Base-by-base conservation (phyloP, 2,888 invertebrate genomes). In the Dioctria rufipes region DNA sequence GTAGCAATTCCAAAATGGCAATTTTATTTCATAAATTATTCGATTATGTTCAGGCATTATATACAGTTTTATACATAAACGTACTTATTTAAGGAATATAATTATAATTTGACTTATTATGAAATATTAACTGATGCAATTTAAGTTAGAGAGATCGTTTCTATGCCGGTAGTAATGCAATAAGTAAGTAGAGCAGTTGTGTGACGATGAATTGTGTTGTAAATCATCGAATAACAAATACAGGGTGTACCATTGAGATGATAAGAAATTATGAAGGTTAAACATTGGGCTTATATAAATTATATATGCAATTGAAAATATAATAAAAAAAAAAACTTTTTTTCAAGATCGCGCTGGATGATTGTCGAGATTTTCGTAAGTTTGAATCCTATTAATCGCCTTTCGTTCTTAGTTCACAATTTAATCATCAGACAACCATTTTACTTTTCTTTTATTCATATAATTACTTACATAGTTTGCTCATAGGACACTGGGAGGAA, bases 131-230 rank as follows among this genome's bases (percentile, higher is more conserved):
- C 25, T 25, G 25, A 46, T 46, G 58, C 25, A 46, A 46, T 43
- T 67, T 67, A 25, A 46, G 25, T n/a, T 43, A 40, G 66, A 13
- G 43, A 67, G 46, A 11, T 43, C 42, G n/a, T 66, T 46, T 46
- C 46, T 46, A 25, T 67, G 67, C 67, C 65, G 65, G 65, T 46
- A 67, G 42, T n/a, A 46, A 67, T 46, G 67, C 67, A 65, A 65
- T 65, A 65, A 65, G 42, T 65, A 39, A 3, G 42, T 42, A 42
- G 40, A 63, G 37, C 40, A 65, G 40, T 65, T 40, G 25, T 65
- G 65, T 43, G 42, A 65, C 3, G 9, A 63, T 11, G 40, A 63
- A 37, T 63, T 37, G 4, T 37, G 40, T 40, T 63, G 63, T n/a
- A 46, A 67, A 67, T 67, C 25, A 67, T 67, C 25, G 43, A 43